Evolutionary conservation across 2,113 vertebrate species (phyloP).

Genomic region (Triplophysa tibetana): DNA sequence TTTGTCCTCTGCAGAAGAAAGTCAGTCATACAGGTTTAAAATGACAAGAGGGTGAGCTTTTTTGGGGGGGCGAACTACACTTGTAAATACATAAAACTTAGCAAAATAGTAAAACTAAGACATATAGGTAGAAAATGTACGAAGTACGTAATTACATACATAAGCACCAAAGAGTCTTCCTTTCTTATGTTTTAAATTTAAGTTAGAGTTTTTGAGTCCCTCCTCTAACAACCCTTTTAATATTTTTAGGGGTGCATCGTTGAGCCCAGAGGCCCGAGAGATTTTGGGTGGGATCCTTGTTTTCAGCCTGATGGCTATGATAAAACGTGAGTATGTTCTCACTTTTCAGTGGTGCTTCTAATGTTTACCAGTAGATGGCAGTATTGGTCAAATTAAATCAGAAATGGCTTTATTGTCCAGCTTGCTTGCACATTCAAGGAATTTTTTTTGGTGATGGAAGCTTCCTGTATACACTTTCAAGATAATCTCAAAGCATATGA

Average conservation of each 20-base stretch:
- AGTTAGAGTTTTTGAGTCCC: background rate
- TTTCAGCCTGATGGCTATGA: slow-evolving; percentile 90
- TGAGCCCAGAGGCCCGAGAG: slow-evolving; percentile 86
- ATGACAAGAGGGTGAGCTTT: no score
- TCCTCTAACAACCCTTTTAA: background rate
- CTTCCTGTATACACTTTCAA: no score
- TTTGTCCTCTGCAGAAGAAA: no score
- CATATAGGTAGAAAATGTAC: background rate
- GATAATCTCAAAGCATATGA: no score
- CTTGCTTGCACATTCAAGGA: no score
- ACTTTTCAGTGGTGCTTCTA: background rate
- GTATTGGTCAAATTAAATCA: background rate
- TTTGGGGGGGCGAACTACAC: no score
- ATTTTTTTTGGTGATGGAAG: no score
- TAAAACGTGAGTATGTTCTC: slow-evolving; percentile 84
- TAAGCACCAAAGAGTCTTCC: background rate
- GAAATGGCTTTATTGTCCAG: no score
- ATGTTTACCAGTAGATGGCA: slow-evolving; percentile 57
- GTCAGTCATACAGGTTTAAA: no score
- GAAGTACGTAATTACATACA: background rate
- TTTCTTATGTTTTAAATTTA: background rate
- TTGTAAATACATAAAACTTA: background rate
- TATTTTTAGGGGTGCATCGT: slow-evolving; percentile 85
- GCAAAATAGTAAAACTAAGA: background rate
- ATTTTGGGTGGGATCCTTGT: slow-evolving; percentile 99